Evolutionary conservation across 2,797 vertebrate species (phyloP).

Genomic region (Synaphobranchus kaupii): DNA sequence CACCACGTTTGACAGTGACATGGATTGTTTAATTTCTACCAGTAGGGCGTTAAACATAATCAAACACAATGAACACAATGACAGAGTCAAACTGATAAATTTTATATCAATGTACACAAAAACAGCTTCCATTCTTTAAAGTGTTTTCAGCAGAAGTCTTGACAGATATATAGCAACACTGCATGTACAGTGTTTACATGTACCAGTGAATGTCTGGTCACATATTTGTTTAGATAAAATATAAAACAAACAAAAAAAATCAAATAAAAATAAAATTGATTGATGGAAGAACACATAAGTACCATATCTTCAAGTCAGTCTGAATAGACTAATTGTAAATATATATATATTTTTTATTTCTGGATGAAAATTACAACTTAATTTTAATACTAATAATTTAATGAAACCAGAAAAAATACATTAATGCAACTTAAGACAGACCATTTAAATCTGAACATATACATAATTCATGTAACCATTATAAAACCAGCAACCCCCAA

Average conservation of each 20-base stretch:
- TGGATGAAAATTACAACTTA: conserved; percentile 57
- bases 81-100: neutral
- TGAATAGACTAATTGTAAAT: conserved; percentile 45
- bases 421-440: conserved; percentile 55
- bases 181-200: conserved; percentile 22
- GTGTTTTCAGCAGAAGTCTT: conserved; percentile 1
- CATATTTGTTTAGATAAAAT: conserved; percentile 37
- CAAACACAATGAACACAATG: neutral
- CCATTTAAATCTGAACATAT: conserved; percentile 50
- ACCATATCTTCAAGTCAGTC: conserved; percentile 48
- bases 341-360: conserved; percentile 49
- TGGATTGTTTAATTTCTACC: neutral
- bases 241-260: conserved; percentile 52
- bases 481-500: conserved; percentile 35
- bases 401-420: conserved; percentile 36
- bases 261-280: conserved; percentile 61
- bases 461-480: conserved; percentile 36
- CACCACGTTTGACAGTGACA: neutral
- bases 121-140: conserved; percentile 12
- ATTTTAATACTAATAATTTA: conserved; percentile 54
- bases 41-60: neutral
- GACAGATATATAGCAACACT: conserved; percentile 9
- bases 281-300: conserved; percentile 50
- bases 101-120: neutral
- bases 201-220: conserved; percentile 61